Evolutionary conservation across 2,113 vertebrate species (phyloP).

Genomic region (Zosterops japonicus): DNA sequence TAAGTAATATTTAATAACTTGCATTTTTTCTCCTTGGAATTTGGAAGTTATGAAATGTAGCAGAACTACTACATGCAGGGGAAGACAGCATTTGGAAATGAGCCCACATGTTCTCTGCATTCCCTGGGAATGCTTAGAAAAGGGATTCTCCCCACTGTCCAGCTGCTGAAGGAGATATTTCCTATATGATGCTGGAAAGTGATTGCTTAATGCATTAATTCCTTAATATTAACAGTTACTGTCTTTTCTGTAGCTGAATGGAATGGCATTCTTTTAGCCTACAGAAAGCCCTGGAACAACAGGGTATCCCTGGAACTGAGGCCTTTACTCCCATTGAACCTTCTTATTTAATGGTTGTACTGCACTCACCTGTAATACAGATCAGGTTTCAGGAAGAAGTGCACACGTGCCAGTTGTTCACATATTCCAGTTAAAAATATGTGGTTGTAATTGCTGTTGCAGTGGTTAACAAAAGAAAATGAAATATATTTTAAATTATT

Average conservation of each 20-base stretch:
- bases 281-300: background rate
- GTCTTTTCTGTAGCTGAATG: background rate
- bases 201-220: background rate
- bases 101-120: background rate
- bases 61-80: background rate
- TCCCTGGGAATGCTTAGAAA: background rate
- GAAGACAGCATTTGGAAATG: background rate
- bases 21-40: background rate
- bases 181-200: background rate
- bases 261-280: background rate
- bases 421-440: background rate
- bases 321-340: background rate
- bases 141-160: background rate
- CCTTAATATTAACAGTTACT: fast-evolving
- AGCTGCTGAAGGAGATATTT: background rate
- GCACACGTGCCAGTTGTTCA: background rate
- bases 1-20: background rate
- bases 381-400: background rate
- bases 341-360: background rate
- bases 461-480: background rate
- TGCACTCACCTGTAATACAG: background rate
- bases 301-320: background rate
- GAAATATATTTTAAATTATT: background rate
- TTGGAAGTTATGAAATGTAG: background rate
- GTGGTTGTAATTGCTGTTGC: background rate